Evolutionary conservation across 2,888 invertebrate species (phyloP).

Genomic region (Chrysomela aeneicollis): DNA sequence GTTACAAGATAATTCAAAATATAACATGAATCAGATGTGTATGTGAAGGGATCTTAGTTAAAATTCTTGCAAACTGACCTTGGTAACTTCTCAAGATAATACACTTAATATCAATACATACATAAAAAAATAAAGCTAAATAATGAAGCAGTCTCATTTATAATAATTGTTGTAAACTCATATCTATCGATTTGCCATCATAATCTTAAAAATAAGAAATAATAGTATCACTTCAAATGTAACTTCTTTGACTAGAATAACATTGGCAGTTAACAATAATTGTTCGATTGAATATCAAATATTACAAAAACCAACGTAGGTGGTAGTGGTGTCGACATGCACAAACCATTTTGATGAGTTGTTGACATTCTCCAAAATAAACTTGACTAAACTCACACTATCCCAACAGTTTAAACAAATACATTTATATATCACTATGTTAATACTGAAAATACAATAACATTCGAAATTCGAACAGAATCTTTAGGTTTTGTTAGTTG

Average conservation of each 20-base stretch:
- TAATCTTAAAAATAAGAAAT: conserved; percentile 3
- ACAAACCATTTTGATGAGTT: too few relatives aligned
- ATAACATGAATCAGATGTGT: conserved; percentile 12
- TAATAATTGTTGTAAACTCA: not conserved
- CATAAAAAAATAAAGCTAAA: conserved; percentile 15
- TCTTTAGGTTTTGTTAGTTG: too few relatives aligned
- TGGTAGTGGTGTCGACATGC: too few relatives aligned
- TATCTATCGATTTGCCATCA: not conserved
- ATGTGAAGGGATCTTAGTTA: conserved; percentile 25
- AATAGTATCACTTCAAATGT: conserved; percentile 12
- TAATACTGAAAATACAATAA: not conserved
- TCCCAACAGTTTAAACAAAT: not conserved
- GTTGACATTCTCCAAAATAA: too few relatives aligned
- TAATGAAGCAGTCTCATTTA: conserved; percentile 23
- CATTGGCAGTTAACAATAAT: conserved; percentile 13
- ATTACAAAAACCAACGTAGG: not conserved
- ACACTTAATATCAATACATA: not conserved
- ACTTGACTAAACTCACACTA: not conserved
- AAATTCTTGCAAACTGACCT: conserved; percentile 27
- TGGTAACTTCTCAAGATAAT: conserved; percentile 16
- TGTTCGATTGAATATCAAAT: not conserved
- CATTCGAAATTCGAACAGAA: too few relatives aligned
- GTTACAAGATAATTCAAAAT: conserved; percentile 23
- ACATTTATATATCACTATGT: not conserved
- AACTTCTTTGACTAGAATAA: conserved; percentile 15